Base-by-base conservation (phyloP, 1,140 invertebrate species). In the Micrasema longulum region DNA sequence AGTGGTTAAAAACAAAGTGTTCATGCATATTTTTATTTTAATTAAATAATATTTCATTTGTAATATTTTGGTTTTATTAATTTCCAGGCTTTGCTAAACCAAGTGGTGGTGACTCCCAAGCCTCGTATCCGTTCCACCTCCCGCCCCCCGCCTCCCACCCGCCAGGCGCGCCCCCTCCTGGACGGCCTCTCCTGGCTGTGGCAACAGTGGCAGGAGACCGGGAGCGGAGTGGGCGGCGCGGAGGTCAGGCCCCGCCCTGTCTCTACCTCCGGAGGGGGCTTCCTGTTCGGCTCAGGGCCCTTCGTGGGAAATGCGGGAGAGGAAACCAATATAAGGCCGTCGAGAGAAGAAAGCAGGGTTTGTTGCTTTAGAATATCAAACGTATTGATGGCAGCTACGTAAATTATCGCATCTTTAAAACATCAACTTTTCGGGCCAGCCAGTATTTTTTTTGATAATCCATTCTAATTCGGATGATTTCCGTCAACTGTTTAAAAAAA, bases 81-180 rank as follows among this genome's bases (percentile, higher is more conserved):
- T 60, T 68, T 69, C 1, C 83, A 85, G 84, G 84, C 83, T 77
- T 82, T 85, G 79, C 81, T 85, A 64, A 84, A 85, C 78, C 84
- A 85, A 84, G 84, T 85, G 79, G 80, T 85, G 77, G 83, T 85
- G 76, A 85, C 83, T 66, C 83, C 84, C 72, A 85, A 85, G 76
- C 76, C 80, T 57, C 78, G 80, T 72, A 78, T 83, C 26, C 80
- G 79, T 18, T 82, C 81, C 18, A 82, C 81, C 57, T 75, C 79
- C 31, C 78, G 80, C 9, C 80, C 81, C 1, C 80, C 82, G 20
- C 79, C 83, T 48, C 55, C 72, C 1, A 43, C 72, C 3, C 45
- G 72, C 31, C 81, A 79, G 6, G 63, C 82, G 14, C 78, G 85
- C 57, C 85, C 85, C 0, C 80, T 86, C 47, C 66, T 86, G 55